A percentile compares a stretch with the other conserved stretches of the same genome.
Conservation (phyloP, 2,888 invertebrate species). For the Rotaria sp. region DNA sequence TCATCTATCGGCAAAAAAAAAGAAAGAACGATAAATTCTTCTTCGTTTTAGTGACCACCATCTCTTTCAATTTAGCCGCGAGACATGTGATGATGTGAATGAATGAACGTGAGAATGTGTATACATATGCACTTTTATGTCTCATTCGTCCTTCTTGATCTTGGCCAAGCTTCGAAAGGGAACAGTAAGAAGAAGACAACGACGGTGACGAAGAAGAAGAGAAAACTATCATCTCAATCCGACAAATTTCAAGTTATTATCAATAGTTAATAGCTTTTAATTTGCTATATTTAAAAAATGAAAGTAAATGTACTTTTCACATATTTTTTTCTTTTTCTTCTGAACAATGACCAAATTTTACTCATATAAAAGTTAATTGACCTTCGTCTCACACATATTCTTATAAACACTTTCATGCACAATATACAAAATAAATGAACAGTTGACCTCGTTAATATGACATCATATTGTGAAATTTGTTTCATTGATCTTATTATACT, state of each 20-base stretch:
- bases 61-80: not conserved
- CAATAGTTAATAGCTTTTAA: not conserved
- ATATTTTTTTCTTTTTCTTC: not conserved
- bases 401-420: not conserved
- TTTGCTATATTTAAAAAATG: not conserved
- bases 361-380: not conserved
- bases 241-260: not conserved
- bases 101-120: not conserved
- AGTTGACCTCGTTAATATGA: not conserved
- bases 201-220: no score
- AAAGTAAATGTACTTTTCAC: not conserved
- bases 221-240: not conserved
- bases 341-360: not conserved
- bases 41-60: not conserved
- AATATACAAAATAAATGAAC: constrained; percentile 6
- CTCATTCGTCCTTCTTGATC: not conserved
- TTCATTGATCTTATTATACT: not conserved
- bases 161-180: not conserved
- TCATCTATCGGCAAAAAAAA: not conserved
- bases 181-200: not conserved
- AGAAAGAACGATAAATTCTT: constrained; percentile 2
- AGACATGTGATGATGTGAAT: constrained; percentile 12
- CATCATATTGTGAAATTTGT: not conserved
- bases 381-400: constrained; percentile 1
- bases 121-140: not conserved